These are phyloP conservation scores for Hyles lineata DNA, from an alignment of 2,888 invertebrate genomes.

Conservation along the genomic window DNA sequence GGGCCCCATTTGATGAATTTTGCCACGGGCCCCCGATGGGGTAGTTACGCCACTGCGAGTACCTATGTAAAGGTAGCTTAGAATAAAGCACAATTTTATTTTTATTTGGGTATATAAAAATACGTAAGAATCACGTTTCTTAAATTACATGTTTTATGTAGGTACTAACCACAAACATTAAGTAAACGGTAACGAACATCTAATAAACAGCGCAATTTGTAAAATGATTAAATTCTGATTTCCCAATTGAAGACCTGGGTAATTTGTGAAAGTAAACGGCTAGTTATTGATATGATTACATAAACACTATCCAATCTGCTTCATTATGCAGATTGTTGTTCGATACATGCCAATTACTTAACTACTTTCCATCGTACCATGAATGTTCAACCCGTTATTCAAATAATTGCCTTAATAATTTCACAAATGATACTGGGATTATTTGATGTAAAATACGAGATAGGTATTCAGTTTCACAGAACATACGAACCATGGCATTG, in stretches of 20 bases:
- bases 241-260: conserved; percentile 1
- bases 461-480: neutral
- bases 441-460: neutral
- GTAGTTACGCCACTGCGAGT: too few species aligned
- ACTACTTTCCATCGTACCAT: conserved; percentile 31
- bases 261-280: conserved; percentile 16
- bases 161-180: too few species aligned
- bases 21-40: too few species aligned
- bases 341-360: conserved; percentile 43
- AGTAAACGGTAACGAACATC: neutral
- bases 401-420: conserved; percentile 38
- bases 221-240: neutral
- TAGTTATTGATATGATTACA: conserved; percentile 19
- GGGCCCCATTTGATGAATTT: too few species aligned
- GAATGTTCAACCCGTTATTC: conserved; percentile 39
- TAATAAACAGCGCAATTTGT: neutral
- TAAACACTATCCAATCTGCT: conserved; percentile 22
- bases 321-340: conserved; percentile 24
- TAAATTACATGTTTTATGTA: too few species aligned
- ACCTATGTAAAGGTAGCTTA: too few species aligned
- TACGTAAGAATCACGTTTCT: too few species aligned
- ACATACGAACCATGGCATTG: conserved; percentile 34
- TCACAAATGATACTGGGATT: neutral
- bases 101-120: too few species aligned
- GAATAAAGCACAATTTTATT: too few species aligned